These are phyloP conservation scores for Alviniconcha marisindica DNA, from an alignment of 1,140 invertebrate species.

Conservation along the genomic window DNA sequence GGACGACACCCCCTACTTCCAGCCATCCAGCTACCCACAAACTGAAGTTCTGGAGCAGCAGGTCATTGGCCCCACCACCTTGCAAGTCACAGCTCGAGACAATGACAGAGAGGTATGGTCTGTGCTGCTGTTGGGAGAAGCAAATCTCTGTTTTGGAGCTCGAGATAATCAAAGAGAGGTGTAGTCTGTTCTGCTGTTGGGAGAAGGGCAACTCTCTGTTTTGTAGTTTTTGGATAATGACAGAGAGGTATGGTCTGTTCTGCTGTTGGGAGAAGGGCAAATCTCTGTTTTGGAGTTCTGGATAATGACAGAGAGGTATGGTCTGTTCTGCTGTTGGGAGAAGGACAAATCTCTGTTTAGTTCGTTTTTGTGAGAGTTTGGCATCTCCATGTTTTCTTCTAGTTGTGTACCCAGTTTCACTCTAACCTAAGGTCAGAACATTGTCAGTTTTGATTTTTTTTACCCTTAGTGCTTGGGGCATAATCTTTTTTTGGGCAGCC, in stretches of 20 bases:
- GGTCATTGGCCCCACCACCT: constrained; percentile 6
- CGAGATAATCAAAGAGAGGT: no score
- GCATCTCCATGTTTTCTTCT: no score
- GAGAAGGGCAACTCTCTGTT: background rate
- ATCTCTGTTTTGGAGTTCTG: no score
- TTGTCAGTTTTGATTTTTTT: background rate
- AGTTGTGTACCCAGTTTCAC: no score
- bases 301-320: no score
- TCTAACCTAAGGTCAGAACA: background rate
- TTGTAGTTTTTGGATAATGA: constrained; percentile 40
- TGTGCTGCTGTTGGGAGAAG: background rate
- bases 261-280: no score
- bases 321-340: no score
- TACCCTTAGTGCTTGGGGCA: background rate
- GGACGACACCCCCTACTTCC: constrained; percentile 49
- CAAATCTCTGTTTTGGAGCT: no score
- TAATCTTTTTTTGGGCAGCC: no score
- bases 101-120: constrained; percentile 44
- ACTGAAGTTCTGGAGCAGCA: constrained; percentile 23
- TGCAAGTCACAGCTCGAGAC: constrained; percentile 41
- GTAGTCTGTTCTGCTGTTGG: no score
- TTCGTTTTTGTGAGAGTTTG: no score
- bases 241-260: constrained; percentile 34
- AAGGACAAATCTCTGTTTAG: background rate
- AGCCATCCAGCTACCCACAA: background rate